Conservation (phyloP, 2,113 vertebrate genomes). For the Prionailurus viverrinus region DNA sequence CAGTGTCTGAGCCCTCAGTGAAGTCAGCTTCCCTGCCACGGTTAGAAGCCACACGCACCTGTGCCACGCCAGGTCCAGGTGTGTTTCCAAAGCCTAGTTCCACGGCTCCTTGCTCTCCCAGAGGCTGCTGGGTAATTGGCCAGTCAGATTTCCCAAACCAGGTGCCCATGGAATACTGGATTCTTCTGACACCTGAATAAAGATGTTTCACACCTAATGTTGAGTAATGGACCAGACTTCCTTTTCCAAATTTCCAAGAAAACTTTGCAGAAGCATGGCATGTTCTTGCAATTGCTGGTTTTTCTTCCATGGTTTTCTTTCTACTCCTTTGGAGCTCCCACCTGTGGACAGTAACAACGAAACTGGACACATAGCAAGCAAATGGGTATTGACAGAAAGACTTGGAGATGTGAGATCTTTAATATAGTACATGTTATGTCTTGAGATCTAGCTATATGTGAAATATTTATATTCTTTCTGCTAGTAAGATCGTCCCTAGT, state of each 20-base stretch:
- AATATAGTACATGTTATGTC: background rate
- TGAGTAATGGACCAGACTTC: background rate
- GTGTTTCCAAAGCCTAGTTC: background rate
- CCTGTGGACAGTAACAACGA: background rate
- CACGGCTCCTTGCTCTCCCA: background rate
- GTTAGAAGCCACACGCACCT: background rate
- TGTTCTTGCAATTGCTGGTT: background rate
- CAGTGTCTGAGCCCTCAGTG: background rate
- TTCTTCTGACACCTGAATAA: background rate
- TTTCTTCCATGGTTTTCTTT: background rate
- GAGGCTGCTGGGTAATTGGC: background rate
- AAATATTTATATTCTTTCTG: background rate
- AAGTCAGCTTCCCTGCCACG: background rate
- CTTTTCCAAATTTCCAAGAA: background rate
- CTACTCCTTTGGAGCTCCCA: constrained; percentile 6
- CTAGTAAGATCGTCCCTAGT: background rate
- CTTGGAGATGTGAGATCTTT: background rate
- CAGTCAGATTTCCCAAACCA: background rate
- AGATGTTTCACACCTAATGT: background rate
- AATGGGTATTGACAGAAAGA: background rate
- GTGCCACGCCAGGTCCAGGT: background rate
- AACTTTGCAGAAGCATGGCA: background rate
- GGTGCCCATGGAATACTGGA: background rate
- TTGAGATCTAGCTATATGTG: background rate
- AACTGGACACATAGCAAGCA: background rate